phyloP scores from a whole-genome alignment of 2,797 vertebrate species.

The Nothura maculosa region DNA sequence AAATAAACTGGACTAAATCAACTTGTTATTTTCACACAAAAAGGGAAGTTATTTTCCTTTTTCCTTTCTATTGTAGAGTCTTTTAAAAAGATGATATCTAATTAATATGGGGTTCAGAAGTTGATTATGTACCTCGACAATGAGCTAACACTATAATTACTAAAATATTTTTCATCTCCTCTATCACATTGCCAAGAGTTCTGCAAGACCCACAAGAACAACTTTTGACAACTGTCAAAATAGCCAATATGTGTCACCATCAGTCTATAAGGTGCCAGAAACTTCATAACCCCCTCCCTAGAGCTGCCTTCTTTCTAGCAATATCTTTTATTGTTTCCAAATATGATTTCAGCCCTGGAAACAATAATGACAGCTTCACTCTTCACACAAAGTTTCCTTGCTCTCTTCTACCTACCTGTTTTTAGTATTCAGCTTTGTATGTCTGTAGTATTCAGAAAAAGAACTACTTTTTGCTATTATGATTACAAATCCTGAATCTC shows the following conservation, averaged over 20 bases:
- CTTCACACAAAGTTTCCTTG: not conserved
- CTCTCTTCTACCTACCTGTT: not conserved
- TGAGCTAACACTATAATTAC: not conserved
- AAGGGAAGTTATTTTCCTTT: not conserved
- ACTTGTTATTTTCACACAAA: no score
- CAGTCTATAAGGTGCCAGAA: not conserved
- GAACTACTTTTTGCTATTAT: not conserved
- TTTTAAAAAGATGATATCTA: not conserved
- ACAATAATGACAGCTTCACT: not conserved
- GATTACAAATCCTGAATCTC: not conserved
- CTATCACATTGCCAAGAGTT: not conserved
- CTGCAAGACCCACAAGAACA: not conserved
- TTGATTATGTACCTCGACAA: not conserved
- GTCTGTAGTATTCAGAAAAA: no score
- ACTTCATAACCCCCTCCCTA: not conserved
- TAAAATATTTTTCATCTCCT: not conserved
- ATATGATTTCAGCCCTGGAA: not conserved
- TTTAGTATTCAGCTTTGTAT: not conserved
- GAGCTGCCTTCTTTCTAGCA: not conserved
- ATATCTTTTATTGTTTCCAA: not conserved
- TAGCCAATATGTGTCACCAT: not conserved
- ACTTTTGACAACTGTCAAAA: constrained; percentile 1
- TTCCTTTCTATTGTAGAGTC: fast-evolving
- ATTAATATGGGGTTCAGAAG: not conserved
- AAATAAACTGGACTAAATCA: not conserved